Evolutionary conservation across 1,140 invertebrate genomes (phyloP).

Genomic region (Acromyrmex echinatior): DNA sequence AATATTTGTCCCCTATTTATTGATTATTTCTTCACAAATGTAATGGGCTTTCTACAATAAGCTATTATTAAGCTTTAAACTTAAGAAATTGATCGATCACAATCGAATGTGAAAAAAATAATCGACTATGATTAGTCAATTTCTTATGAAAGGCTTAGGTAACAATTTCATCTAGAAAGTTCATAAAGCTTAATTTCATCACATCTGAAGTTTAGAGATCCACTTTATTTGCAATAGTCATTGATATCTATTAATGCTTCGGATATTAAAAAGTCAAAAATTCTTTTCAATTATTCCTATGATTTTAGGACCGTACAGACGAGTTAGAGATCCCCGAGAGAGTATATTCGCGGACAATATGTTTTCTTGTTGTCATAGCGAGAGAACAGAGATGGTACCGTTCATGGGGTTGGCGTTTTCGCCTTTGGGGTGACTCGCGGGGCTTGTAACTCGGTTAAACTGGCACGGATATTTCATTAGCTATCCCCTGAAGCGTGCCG

Average conservation of each 20-base stretch:
- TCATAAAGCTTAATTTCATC: background rate
- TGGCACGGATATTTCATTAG: conserved; percentile 87
- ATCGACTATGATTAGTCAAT: no score
- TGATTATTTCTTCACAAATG: background rate
- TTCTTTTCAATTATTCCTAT: background rate
- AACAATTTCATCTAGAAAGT: no score
- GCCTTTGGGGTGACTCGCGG: conserved; percentile 78
- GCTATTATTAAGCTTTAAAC: no score
- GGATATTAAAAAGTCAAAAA: background rate
- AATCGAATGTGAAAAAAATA: no score
- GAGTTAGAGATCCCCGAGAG: conserved; percentile 23
- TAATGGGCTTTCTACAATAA: background rate
- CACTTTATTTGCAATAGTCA: background rate
- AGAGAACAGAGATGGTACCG: conserved; percentile 70
- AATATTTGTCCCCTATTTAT: conserved; percentile 2
- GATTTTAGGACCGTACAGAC: background rate
- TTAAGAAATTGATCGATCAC: no score
- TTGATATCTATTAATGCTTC: background rate
- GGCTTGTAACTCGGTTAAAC: conserved; percentile 86
- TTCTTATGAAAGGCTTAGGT: no score
- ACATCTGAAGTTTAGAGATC: background rate
- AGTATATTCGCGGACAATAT: conserved; percentile 86
- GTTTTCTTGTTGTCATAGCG: conserved; percentile 83
- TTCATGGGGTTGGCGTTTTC: conserved; percentile 73
- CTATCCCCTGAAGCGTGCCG: conserved; percentile 76